phyloP scores from a whole-genome alignment of 2,797 vertebrate species.

The Gephyroberyx darwinii region DNA sequence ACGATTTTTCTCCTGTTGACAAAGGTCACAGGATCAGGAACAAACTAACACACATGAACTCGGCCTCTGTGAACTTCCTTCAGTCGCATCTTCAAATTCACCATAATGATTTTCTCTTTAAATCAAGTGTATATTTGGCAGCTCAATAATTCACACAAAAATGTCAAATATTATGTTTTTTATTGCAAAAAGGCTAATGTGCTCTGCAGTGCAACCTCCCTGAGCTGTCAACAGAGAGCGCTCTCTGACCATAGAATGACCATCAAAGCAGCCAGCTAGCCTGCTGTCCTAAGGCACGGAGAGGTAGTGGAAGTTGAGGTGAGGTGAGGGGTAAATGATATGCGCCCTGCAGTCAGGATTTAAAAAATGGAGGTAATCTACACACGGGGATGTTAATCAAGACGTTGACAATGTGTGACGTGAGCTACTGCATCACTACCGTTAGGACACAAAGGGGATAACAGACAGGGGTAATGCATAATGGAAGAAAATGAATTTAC shows the following conservation, averaged over 20 bases:
- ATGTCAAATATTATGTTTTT: background rate
- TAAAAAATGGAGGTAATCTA: slow-evolving; percentile 4
- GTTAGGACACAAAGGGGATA: background rate
- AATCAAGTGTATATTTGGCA: too few relatives aligned
- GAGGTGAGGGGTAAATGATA: slow-evolving; percentile 12
- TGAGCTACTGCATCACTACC: background rate
- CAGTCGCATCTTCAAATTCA: too few relatives aligned
- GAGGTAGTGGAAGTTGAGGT: background rate
- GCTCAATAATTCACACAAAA: background rate
- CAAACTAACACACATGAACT: too few relatives aligned
- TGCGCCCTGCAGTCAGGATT: background rate
- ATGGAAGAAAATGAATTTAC: too few relatives aligned
- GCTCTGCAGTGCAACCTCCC: background rate
- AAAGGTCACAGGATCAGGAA: too few relatives aligned
- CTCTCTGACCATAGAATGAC: slow-evolving; percentile 15
- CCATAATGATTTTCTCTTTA: too few relatives aligned
- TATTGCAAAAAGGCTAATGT: background rate
- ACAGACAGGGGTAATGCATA: background rate
- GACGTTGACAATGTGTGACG: background rate
- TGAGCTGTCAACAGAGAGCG: slow-evolving; percentile 35
- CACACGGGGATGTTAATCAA: background rate
- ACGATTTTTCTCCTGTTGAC: too few relatives aligned
- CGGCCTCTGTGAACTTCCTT: too few relatives aligned
- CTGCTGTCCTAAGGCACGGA: background rate
- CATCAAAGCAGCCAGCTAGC: accelerated